Evolutionary conservation across 30 jellyfish, hydroid and myxozoan genomes (phyloP).

Genomic region (Morbakka virulenta): DNA sequence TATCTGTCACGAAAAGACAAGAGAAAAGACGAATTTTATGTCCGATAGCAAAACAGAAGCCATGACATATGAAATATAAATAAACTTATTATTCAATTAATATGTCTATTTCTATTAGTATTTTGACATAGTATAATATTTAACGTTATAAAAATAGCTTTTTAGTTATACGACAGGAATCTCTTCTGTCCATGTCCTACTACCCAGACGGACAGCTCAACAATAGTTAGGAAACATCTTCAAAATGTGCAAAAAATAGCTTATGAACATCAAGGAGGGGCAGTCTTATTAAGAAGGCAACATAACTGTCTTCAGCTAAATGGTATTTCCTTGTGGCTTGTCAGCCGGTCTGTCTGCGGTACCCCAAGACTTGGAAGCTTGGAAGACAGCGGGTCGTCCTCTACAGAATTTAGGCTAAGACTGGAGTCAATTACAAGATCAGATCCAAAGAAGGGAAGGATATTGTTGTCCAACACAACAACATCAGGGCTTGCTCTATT

Average conservation of each 20-base stretch:
- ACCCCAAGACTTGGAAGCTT: conserved; percentile 34
- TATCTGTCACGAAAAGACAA: too few relatives aligned
- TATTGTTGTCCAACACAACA: conserved; percentile 33
- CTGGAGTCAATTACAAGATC: not conserved
- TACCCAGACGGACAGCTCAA: conserved; percentile 9
- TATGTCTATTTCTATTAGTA: too few relatives aligned
- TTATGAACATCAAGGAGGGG: not conserved
- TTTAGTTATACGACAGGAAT: too few relatives aligned
- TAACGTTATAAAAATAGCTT: too few relatives aligned
- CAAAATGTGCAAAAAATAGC: not conserved
- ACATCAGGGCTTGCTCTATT: conserved; percentile 11
- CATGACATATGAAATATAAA: too few relatives aligned
- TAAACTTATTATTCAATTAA: too few relatives aligned
- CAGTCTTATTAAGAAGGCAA: not conserved
- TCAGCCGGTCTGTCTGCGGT: conserved; percentile 38
- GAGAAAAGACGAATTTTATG: too few relatives aligned
- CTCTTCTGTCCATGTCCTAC: too few relatives aligned
- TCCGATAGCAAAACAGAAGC: too few relatives aligned
- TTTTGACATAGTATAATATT: too few relatives aligned
- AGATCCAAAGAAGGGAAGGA: conserved; percentile 17
- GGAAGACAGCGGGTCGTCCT: conserved; percentile 29
- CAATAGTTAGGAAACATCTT: not conserved
- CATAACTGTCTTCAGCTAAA: not conserved
- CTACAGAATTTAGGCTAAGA: not conserved
- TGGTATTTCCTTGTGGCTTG: conserved; percentile 18